Conservation (phyloP, 2,113 vertebrate species). For the Balaeniceps rex region DNA sequence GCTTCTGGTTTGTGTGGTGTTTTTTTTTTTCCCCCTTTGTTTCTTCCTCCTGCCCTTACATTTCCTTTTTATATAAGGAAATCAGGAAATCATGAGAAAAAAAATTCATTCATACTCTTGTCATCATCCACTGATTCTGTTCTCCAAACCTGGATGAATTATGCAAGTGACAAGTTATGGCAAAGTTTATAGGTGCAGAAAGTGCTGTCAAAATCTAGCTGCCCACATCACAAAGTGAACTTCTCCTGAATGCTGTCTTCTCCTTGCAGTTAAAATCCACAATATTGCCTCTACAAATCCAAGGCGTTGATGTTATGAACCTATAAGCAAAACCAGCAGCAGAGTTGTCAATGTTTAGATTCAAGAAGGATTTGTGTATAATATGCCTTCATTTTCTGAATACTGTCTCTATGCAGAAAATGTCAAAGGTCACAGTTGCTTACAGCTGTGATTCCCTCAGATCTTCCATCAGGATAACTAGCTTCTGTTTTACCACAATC, state of each 20-base stretch:
- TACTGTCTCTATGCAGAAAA: neutral
- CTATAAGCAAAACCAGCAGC: neutral
- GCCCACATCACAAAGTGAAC: neutral
- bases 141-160: neutral
- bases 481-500: neutral
- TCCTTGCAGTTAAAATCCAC: neutral
- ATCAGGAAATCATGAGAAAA: neutral
- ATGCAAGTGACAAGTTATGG: neutral
- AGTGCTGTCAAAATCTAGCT: neutral
- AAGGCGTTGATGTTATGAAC: neutral
- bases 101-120: neutral
- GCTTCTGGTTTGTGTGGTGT: neutral
- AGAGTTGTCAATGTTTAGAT: neutral
- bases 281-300: neutral
- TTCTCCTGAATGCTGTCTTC: neutral
- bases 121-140: neutral
- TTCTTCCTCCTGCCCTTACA: neutral
- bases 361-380: neutral
- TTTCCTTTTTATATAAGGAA: neutral
- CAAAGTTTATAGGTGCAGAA: neutral
- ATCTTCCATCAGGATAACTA: neutral
- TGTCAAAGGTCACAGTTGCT: neutral
- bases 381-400: neutral
- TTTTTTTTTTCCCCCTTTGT: neutral
- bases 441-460: neutral